Evolutionary conservation across 2,797 vertebrate genomes (phyloP).

Genomic region (Orientallactaga sibirica): DNA sequence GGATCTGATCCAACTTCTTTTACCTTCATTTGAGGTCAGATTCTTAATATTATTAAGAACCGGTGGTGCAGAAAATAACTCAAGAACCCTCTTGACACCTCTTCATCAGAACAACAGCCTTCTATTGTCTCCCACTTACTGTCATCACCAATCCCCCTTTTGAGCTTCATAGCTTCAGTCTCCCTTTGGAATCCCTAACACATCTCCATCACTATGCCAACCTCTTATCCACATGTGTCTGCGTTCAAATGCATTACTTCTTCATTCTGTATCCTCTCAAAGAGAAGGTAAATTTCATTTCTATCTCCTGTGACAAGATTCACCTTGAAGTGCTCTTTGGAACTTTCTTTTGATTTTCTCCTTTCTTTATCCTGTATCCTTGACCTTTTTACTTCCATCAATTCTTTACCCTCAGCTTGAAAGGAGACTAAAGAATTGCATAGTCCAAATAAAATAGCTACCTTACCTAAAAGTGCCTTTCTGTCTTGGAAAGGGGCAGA

Average conservation of each 20-base stretch:
- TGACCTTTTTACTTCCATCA: constrained; percentile 28
- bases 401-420: not conserved
- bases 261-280: not conserved
- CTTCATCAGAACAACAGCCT: constrained; percentile 24
- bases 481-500: not conserved
- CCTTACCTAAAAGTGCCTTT: constrained; percentile 21
- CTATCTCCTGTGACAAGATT: not conserved
- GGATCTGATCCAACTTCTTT: not conserved
- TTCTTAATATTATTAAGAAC: not conserved
- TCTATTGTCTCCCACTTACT: constrained; percentile 1
- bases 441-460: constrained; percentile 32
- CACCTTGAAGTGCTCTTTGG: constrained; percentile 17
- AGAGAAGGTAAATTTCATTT: not conserved
- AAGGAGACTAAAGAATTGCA: constrained; percentile 5
- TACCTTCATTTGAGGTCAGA: constrained; percentile 24
- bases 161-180: not conserved
- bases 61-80: constrained; percentile 1
- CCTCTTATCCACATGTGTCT: constrained; percentile 33
- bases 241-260: not conserved
- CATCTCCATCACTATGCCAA: not conserved
- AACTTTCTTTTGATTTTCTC: constrained; percentile 4
- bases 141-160: not conserved
- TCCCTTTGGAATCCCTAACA: not conserved
- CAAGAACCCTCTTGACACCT: not conserved
- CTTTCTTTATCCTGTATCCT: constrained; percentile 17